Conservation (phyloP, 53 echinoderm and acorn worm species). For the Luidia sarsii region DNA sequence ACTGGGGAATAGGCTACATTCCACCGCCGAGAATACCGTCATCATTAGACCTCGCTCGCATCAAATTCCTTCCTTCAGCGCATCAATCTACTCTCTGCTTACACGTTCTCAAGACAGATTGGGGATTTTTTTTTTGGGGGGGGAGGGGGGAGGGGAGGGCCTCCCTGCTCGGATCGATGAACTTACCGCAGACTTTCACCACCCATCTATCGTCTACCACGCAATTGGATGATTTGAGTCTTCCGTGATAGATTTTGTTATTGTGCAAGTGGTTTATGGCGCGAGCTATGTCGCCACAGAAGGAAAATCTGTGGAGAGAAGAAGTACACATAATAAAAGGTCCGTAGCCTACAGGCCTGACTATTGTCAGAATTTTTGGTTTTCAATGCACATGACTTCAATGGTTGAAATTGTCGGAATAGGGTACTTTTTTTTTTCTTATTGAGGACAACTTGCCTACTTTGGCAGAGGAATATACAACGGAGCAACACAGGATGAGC, state of each 20-base stretch:
- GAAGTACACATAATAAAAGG: neutral
- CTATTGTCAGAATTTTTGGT: too few relatives aligned
- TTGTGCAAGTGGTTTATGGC: conserved; percentile 85
- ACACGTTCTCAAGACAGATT: neutral
- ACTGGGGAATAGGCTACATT: conserved; percentile 1
- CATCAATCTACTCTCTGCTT: conserved; percentile 20
- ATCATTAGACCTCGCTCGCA: neutral
- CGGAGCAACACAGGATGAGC: too few relatives aligned
- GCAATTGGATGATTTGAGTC: conserved; percentile 95
- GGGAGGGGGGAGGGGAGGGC: too few relatives aligned
- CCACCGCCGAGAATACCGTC: neutral
- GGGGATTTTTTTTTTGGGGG: neutral
- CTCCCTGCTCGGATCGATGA: too few relatives aligned
- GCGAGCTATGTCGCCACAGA: conserved; percentile 94
- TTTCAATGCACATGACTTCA: too few relatives aligned
- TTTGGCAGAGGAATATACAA: too few relatives aligned
- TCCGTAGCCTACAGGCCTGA: neutral
- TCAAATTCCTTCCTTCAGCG: conserved; percentile 5
- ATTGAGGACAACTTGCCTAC: too few relatives aligned
- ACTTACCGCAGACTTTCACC: conserved; percentile 95
- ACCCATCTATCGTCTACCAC: conserved; percentile 99
- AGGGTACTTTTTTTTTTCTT: too few relatives aligned
- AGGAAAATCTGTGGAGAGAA: conserved; percentile 80
- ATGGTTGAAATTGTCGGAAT: too few relatives aligned
- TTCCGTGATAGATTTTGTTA: conserved; percentile 83